A percentile compares a stretch with the other conserved stretches of the same genome.
These are phyloP conservation scores for Poeciliopsis gracilis DNA, from an alignment of 2,797 vertebrate species.

Conservation along the genomic window DNA sequence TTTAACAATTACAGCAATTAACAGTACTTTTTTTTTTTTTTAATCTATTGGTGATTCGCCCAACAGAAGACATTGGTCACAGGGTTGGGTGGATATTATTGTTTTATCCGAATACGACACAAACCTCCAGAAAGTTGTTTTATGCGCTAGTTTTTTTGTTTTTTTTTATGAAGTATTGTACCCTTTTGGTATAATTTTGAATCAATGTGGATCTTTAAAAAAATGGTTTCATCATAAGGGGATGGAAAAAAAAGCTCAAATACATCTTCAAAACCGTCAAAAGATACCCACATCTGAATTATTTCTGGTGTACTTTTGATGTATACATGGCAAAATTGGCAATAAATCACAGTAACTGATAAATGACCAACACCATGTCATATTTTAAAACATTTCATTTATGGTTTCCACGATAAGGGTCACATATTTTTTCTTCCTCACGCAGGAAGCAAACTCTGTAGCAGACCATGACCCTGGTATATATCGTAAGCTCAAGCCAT, in stretches of 20 bases:
- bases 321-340: slow-evolving; percentile 5
- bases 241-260: neutral
- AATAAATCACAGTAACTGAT: neutral
- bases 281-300: neutral
- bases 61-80: no score
- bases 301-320: neutral
- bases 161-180: neutral
- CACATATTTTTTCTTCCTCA: neutral
- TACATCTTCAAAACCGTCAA: neutral
- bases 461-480: slow-evolving; percentile 16
- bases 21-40: no score
- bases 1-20: no score
- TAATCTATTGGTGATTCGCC: no score
- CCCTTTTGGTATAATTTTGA: neutral
- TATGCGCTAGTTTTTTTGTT: neutral
- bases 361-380: neutral
- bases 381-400: neutral
- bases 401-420: neutral
- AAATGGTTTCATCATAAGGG: neutral
- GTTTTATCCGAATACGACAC: neutral
- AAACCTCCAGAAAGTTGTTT: neutral
- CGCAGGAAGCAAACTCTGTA: slow-evolving; percentile 9
- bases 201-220: neutral
- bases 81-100: neutral
- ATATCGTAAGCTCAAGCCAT: slow-evolving; percentile 30